A percentile compares a stretch with the other conserved stretches of the same genome.
phyloP scores from a whole-genome alignment of 2,888 invertebrate species.

The Sarcophaga variegata region DNA sequence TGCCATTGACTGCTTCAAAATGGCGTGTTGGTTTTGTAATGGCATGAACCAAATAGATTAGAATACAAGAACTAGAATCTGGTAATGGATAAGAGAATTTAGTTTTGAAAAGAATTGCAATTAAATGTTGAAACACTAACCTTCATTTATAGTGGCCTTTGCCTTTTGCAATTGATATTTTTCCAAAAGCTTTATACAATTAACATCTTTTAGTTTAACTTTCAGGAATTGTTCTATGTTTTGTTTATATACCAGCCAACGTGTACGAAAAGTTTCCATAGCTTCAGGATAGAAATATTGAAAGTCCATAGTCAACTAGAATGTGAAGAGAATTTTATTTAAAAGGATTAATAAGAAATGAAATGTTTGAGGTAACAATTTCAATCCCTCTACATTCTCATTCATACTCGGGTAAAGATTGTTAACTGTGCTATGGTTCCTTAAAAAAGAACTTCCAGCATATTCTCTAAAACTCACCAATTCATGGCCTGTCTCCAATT shows the following conservation, averaged over 20 bases:
- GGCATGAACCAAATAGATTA: constrained; percentile 54
- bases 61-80: constrained; percentile 44
- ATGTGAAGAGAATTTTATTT: not conserved
- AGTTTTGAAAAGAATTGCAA: too few species aligned
- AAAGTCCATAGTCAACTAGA: constrained; percentile 50
- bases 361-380: too few species aligned
- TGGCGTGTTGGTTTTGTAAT: constrained; percentile 28
- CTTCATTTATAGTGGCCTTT: constrained; percentile 21
- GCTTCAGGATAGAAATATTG: constrained; percentile 30
- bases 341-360: too few species aligned
- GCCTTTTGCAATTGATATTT: constrained; percentile 16
- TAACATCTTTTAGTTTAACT: constrained; percentile 49
- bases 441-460: too few species aligned
- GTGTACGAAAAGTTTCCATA: constrained; percentile 22
- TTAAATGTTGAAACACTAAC: not conserved
- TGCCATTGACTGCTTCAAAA: not conserved
- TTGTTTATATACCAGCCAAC: constrained; percentile 49
- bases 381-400: too few species aligned
- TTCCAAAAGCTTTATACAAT: constrained; percentile 32
- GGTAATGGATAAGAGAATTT: not conserved
- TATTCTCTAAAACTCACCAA: too few species aligned
- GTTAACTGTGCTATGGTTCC: too few species aligned
- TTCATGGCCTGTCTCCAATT: too few species aligned
- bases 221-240: constrained; percentile 43
- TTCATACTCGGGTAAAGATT: too few species aligned